Evolutionary conservation across 1,140 invertebrate species (phyloP).

Genomic region (Phocides pigmalion): DNA sequence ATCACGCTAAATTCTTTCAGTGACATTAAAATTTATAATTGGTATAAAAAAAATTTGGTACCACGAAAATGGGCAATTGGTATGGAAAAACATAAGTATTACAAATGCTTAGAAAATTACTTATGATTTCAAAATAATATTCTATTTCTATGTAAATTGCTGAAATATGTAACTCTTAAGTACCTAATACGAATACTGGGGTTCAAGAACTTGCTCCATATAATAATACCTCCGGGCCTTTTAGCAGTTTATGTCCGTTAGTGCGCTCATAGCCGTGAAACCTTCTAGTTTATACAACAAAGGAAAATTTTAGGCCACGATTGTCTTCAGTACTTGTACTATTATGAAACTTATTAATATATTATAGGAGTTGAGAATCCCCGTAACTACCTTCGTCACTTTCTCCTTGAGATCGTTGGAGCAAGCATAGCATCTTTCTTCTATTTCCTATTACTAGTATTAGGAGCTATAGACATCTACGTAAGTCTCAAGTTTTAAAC

Average conservation of each 20-base stretch:
- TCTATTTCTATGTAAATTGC: slow-evolving; percentile 43
- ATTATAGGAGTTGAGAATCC: neutral
- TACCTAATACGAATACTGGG: slow-evolving; percentile 43
- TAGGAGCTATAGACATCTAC: no score
- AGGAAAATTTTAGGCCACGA: neutral
- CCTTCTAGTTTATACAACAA: neutral
- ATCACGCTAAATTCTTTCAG: no score
- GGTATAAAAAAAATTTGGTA: no score
- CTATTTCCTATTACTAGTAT: no score
- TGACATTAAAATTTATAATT: no score
- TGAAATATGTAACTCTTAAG: slow-evolving; percentile 43
- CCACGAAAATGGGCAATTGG: no score
- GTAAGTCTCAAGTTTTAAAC: no score
- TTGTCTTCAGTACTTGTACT: neutral
- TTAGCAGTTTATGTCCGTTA: slow-evolving; percentile 46
- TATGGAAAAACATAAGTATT: neutral
- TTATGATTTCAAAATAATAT: slow-evolving; percentile 40
- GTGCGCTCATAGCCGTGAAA: slow-evolving; percentile 30
- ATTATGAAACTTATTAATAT: neutral
- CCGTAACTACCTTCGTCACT: no score
- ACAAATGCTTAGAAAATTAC: neutral
- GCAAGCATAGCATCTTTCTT: no score
- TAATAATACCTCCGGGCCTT: slow-evolving; percentile 47
- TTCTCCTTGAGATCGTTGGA: no score
- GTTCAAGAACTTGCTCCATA: slow-evolving; percentile 39